These are phyloP conservation scores for Drosophila greeni DNA, from an alignment of 2,888 invertebrate genomes.

Conservation along the genomic window DNA sequence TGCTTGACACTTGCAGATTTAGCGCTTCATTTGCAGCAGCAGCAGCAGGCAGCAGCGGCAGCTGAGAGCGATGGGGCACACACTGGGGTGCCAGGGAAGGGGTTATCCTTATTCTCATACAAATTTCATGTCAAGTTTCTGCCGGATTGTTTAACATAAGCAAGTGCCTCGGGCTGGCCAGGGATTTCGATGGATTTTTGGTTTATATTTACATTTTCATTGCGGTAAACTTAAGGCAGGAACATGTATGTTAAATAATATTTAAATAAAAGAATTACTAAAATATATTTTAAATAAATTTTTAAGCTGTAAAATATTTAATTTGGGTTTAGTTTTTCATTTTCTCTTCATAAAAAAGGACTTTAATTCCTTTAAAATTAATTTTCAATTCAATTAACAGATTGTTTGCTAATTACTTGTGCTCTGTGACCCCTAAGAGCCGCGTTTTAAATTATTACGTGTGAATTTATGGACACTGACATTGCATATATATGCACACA, in stretches of 20 bases:
- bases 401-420: slow-evolving; percentile 5
- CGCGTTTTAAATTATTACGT: slow-evolving; percentile 1
- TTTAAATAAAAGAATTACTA: not conserved
- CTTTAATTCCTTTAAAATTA: not conserved
- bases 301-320: not conserved
- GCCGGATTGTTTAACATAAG: slow-evolving; percentile 40
- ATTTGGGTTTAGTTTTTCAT: not conserved
- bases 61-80: slow-evolving; percentile 31
- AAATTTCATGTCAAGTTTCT: slow-evolving; percentile 45
- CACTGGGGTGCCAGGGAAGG: not conserved
- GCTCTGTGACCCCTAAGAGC: not conserved
- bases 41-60: slow-evolving; percentile 38
- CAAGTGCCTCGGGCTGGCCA: slow-evolving; percentile 22
- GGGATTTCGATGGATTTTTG: slow-evolving; percentile 26
- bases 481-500: not conserved
- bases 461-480: slow-evolving; percentile 15
- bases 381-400: slow-evolving; percentile 7
- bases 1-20: slow-evolving; percentile 65
- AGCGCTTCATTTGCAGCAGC: slow-evolving; percentile 59
- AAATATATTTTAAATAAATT: not conserved
- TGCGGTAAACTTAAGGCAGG: not conserved
- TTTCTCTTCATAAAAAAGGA: not conserved
- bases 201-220: slow-evolving; percentile 31
- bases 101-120: slow-evolving; percentile 29
- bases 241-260: not conserved